Conservation (phyloP, 1,140 invertebrate species). For the Zaprionus kolodkinae region DNA sequence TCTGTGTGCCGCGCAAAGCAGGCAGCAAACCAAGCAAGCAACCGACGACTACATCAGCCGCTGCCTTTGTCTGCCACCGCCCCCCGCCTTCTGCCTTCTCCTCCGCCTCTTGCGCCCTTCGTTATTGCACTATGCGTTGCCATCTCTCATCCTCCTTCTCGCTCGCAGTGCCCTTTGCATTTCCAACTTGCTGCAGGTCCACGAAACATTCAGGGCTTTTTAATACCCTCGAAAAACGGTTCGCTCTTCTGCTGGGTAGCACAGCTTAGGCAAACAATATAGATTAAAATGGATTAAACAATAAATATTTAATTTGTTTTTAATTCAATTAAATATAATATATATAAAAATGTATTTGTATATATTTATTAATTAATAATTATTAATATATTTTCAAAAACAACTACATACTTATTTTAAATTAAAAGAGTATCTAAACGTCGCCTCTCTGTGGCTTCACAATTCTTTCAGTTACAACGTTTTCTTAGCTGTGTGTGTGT, state of each 20-base stretch:
- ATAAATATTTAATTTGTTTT: too few relatives aligned
- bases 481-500: slow-evolving; percentile 10
- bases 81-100: slow-evolving; percentile 21
- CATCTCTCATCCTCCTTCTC: slow-evolving; percentile 38
- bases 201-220: slow-evolving; percentile 40
- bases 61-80: slow-evolving; percentile 59
- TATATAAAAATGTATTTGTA: too few relatives aligned
- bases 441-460: neutral
- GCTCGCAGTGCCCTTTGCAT: slow-evolving; percentile 60
- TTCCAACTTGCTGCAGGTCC: slow-evolving; percentile 57
- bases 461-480: slow-evolving; percentile 6
- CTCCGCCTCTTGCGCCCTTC: neutral
- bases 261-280: neutral
- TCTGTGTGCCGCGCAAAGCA: neutral
- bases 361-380: too few relatives aligned
- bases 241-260: neutral
- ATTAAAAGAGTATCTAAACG: slow-evolving; percentile 8
- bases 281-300: too few relatives aligned
- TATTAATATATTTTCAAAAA: too few relatives aligned
- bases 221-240: slow-evolving; percentile 17
- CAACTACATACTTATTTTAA: too few relatives aligned
- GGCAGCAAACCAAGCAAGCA: slow-evolving; percentile 21
- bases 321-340: too few relatives aligned
- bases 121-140: slow-evolving; percentile 47
- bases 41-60: slow-evolving; percentile 57